A percentile compares a stretch with the other conserved stretches of the same genome.
These are phyloP conservation scores for Parauchenoglanis ngamensis DNA, from an alignment of 2,797 vertebrate species.

Conservation along the genomic window DNA sequence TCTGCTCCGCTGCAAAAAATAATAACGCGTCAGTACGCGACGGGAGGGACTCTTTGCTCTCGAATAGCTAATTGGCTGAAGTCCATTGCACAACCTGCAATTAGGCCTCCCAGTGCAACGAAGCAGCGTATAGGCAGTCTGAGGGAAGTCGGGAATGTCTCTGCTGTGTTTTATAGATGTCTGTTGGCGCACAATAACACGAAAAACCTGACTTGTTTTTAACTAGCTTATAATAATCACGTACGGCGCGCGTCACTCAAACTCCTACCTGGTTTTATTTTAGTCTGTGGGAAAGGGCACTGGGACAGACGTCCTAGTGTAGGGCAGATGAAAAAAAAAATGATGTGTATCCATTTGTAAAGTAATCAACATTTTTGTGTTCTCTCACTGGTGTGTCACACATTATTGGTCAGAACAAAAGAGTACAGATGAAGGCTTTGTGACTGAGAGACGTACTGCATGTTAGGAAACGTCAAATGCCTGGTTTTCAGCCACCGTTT, in stretches of 20 bases:
- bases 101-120: conserved; percentile 54
- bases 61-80: conserved; percentile 61
- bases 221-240: conserved; percentile 55
- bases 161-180: conserved; percentile 55
- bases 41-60: conserved; percentile 54
- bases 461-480: conserved; percentile 2
- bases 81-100: conserved; percentile 61
- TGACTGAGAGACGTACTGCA: not conserved
- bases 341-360: not conserved
- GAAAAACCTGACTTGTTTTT: conserved; percentile 56
- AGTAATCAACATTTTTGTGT: not conserved
- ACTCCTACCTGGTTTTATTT: conserved; percentile 49
- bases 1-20: conserved; percentile 60
- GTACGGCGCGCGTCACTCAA: conserved; percentile 36
- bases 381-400: not conserved
- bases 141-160: conserved; percentile 44
- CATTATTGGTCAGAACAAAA: not conserved
- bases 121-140: conserved; percentile 46
- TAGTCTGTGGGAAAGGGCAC: conserved; percentile 27
- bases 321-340: not conserved
- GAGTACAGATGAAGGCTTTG: not conserved
- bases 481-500: conserved; percentile 11
- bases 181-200: conserved; percentile 57
- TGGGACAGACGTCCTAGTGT: conserved; percentile 12
- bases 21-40: conserved; percentile 54